Conservation (phyloP, 2,797 vertebrate species). For the Aplochiton taeniatus region DNA sequence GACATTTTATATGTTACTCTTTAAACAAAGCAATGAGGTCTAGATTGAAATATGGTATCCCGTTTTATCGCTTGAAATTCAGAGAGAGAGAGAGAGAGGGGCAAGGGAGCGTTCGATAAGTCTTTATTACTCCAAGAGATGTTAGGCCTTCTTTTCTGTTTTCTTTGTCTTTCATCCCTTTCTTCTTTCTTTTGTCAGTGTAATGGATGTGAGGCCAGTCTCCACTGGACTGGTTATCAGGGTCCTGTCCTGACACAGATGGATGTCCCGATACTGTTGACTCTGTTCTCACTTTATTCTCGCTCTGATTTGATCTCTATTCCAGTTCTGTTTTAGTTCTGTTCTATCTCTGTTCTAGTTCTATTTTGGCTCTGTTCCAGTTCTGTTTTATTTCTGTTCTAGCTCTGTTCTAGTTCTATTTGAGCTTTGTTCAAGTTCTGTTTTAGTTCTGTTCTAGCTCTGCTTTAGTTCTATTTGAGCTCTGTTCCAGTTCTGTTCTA, state of each 20-base stretch:
- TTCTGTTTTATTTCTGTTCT: not conserved
- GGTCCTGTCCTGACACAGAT: conserved; percentile 2
- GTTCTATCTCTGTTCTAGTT: not conserved
- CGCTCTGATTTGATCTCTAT: not conserved
- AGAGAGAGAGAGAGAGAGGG: not conserved
- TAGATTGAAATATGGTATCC: too few relatives aligned
- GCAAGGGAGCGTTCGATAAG: conserved; percentile 15
- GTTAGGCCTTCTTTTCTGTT: not conserved
- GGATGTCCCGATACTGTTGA: not conserved
- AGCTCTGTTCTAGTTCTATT: not conserved
- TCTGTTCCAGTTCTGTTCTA: not conserved
- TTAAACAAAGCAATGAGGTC: not conserved
- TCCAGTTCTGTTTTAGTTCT: too few relatives aligned
- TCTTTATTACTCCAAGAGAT: conserved; percentile 4
- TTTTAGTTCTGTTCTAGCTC: not conserved
- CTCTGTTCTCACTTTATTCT: not conserved
- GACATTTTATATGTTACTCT: not conserved
- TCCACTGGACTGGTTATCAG: not conserved
- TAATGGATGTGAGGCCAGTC: conserved; percentile 2
- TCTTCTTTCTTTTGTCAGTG: conserved; percentile 8
- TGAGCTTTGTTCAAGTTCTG: not conserved
- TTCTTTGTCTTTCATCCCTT: not conserved
- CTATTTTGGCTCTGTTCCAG: too few relatives aligned
- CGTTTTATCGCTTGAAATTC: not conserved
- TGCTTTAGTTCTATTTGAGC: too few relatives aligned